Evolutionary conservation across 1,140 invertebrate genomes (phyloP), one percentile per base, ranked within the genome.

Genomic region (Drosophila rhopaloa): DNA sequence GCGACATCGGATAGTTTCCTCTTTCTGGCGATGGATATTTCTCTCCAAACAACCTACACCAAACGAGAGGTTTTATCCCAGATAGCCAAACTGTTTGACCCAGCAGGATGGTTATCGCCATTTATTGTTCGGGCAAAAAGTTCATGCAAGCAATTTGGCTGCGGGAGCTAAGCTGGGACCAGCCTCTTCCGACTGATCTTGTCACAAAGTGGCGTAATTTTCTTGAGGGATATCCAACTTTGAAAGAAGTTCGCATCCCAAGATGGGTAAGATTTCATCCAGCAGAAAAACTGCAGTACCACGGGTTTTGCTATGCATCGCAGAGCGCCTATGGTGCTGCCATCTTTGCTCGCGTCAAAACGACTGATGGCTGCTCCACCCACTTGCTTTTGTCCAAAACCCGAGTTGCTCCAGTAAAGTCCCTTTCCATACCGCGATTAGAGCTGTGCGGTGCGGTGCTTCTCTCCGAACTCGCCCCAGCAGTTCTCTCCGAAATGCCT

Each of bases 401-500:
- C 43, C 14, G 43, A 46, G 16, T 46, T 6, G 43, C 43, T 24
- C 43, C 16, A 14, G 41, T 43, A 14, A 43, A 9, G 41, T 43
- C 41, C n/a, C 1, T 43, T 3, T 43, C 41, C 14, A 43, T 43
- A 43, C 41, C 14, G n/a, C 5, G n/a, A 4, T 9, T 43, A 8
- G 41, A 43, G 6, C 14, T 43, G n/a, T 43, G 41, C 6, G 41
- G n/a, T 3, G 41, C 41, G 7, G 14, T 43, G 41, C 41, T 48
- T 11, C 46, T 51, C 9, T 14, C 48, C 5, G 48, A 51, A 9
- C n/a, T 35, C 14, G 9, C 48, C 5, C 29, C 27, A 35, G 10
- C 24, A 51, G 48, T 51, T 10, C n/a, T 51, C 14, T 51, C 48
- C 27, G 29, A 51, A 35, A 10, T 51, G 48, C 48, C n/a, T 51